Evolutionary conservation across 2,113 vertebrate genomes (phyloP).

Genomic region (Amazona guildingii): DNA sequence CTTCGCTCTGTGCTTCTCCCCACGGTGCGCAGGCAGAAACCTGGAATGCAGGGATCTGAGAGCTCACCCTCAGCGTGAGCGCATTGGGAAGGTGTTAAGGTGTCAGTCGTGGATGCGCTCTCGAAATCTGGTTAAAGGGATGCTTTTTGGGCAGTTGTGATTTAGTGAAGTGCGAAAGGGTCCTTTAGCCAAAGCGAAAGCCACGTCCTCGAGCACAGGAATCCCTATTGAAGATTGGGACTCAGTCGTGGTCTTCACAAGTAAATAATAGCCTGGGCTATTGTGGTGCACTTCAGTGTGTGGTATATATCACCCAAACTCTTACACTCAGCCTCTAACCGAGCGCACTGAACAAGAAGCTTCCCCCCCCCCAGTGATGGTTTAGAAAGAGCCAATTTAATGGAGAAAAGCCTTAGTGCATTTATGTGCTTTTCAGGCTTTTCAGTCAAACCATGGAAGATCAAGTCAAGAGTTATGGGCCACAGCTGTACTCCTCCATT

Average conservation of each 20-base stretch:
- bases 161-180: background rate
- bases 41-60: background rate
- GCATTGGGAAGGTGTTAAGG: background rate
- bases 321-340: background rate
- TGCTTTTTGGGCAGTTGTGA: background rate
- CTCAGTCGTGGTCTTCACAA: background rate
- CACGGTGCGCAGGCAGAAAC: background rate
- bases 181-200: background rate
- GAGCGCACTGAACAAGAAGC: background rate
- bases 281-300: background rate
- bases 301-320: background rate
- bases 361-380: background rate
- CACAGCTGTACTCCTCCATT: background rate
- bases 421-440: constrained; percentile 28
- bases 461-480: constrained; percentile 40
- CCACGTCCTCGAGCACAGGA: background rate
- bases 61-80: background rate
- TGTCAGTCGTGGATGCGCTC: background rate
- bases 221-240: background rate
- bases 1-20: background rate
- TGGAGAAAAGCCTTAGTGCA: background rate
- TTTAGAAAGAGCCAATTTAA: background rate
- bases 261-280: background rate
- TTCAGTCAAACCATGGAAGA: constrained; percentile 13
- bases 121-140: background rate